Evolutionary conservation across 2,797 vertebrate genomes (phyloP).

Genomic region (Artibeus jamaicensis): DNA sequence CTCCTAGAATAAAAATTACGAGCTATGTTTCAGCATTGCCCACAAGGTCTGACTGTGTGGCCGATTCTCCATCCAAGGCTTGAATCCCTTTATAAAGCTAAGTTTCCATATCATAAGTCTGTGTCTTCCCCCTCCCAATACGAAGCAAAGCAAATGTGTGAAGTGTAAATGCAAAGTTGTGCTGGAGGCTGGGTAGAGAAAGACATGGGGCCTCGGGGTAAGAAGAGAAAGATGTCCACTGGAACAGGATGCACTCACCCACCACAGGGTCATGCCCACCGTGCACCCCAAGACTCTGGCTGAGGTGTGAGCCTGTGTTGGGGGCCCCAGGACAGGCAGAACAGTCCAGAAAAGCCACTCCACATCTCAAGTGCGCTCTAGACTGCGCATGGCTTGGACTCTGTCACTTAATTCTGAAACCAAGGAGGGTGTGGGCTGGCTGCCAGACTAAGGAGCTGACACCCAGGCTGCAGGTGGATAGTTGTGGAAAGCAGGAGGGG

Average conservation of each 20-base stretch:
- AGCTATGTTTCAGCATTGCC: background rate
- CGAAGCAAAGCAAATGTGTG: background rate
- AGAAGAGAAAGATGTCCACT: background rate
- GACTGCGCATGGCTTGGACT: no score
- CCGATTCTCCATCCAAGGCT: background rate
- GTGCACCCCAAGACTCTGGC: background rate
- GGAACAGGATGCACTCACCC: background rate
- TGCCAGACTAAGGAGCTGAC: background rate
- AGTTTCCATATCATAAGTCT: background rate
- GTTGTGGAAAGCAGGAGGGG: background rate
- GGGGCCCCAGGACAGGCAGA: background rate
- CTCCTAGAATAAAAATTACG: background rate
- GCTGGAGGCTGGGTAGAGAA: background rate
- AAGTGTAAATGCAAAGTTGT: background rate
- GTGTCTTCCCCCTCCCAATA: background rate
- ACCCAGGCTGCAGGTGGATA: background rate
- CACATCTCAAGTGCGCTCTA: no score
- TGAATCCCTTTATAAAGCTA: background rate
- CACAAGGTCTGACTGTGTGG: background rate
- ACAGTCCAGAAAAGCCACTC: background rate
- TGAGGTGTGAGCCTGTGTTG: background rate
- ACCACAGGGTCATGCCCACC: background rate
- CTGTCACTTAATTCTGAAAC: background rate
- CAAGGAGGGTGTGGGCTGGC: background rate
- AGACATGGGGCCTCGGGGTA: background rate